These are phyloP conservation scores for Drosophila bocki DNA, from an alignment of 1,140 invertebrate species.

Conservation along the genomic window DNA sequence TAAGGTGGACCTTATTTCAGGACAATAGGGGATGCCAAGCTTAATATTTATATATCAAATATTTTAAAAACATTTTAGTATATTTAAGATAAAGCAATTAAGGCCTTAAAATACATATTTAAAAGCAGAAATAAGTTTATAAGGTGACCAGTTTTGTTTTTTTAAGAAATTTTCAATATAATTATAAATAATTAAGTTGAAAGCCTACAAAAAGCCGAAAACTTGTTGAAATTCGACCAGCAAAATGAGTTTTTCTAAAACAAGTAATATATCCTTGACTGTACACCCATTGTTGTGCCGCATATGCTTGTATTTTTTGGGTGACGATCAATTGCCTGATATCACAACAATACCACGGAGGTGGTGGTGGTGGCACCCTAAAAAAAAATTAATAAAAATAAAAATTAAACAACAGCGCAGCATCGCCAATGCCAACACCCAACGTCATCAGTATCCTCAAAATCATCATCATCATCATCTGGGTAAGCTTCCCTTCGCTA, in stretches of 20 bases:
- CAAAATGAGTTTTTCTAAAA: neutral
- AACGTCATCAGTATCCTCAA: conserved; percentile 21
- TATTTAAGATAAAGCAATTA: neutral
- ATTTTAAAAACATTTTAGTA: neutral
- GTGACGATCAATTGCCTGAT: conserved; percentile 8
- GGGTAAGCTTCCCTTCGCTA: neutral
- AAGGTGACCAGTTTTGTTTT: neutral
- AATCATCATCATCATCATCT: neutral
- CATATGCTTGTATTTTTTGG: neutral
- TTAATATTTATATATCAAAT: neutral
- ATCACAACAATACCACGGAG: neutral
- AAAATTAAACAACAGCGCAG: conserved; percentile 18
- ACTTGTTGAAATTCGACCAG: neutral
- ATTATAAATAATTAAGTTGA: neutral
- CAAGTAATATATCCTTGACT: neutral
- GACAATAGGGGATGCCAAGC: no score
- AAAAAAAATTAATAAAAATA: conserved; percentile 1
- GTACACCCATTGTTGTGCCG: conserved; percentile 1
- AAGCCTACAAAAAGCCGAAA: neutral
- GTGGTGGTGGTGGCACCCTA: neutral
- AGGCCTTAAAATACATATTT: neutral
- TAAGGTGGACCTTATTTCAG: neutral
- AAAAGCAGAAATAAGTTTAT: neutral
- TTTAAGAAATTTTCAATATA: neutral
- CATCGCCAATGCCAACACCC: conserved; percentile 24